Conservation (phyloP, 2,888 invertebrate species). For the Patella caerulea region DNA sequence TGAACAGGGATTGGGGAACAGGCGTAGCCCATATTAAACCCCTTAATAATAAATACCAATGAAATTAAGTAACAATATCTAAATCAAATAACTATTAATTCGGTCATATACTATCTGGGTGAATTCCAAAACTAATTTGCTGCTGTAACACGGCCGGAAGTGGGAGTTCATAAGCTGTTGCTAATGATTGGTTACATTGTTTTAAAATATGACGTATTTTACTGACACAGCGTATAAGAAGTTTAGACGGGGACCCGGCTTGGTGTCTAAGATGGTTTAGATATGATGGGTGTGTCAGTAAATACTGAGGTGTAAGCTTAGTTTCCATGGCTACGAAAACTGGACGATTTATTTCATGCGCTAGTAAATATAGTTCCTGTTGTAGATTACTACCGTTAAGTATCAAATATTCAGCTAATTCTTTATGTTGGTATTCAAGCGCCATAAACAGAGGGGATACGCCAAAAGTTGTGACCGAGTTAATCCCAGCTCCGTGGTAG, state of each 20-base stretch:
- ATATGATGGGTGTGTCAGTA: not conserved
- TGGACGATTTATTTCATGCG: not conserved
- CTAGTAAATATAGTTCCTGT: constrained; percentile 18
- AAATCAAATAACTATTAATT: too few relatives aligned
- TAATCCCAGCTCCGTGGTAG: constrained; percentile 13
- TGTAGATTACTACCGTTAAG: constrained; percentile 13
- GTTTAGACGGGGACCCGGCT: not conserved
- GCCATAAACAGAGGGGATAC: constrained; percentile 15
- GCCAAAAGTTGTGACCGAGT: constrained; percentile 19
- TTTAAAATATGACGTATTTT: not conserved
- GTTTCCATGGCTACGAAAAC: not conserved
- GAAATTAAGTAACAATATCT: too few relatives aligned
- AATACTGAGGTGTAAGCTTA: not conserved
- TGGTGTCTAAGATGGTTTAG: not conserved
- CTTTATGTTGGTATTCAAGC: constrained; percentile 16
- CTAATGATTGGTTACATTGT: not conserved
- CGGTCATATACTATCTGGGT: not conserved
- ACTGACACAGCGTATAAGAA: not conserved
- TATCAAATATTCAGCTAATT: constrained; percentile 15
- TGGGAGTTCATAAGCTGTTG: not conserved
- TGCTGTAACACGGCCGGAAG: not conserved
- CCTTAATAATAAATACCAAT: too few relatives aligned
- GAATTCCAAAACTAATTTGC: not conserved
- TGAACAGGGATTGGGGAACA: too few relatives aligned
- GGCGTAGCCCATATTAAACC: too few relatives aligned